Evolutionary conservation across 1,140 invertebrate genomes (phyloP).

Genomic region (Neodiprion virginianus): DNA sequence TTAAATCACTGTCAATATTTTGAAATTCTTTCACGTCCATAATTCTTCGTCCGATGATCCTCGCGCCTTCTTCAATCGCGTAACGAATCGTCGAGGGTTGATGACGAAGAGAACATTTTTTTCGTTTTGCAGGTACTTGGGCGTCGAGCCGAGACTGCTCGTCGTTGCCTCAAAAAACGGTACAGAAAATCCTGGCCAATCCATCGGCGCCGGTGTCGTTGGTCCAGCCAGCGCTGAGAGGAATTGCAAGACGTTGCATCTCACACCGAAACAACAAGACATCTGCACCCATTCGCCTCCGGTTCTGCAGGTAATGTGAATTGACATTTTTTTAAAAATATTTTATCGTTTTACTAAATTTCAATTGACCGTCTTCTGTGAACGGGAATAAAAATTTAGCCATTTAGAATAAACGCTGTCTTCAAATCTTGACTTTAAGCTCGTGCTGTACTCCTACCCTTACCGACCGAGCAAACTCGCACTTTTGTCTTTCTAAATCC

Average conservation of each 20-base stretch:
- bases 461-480: no score
- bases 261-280: constrained; percentile 56
- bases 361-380: no score
- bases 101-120: background rate
- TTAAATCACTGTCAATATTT: no score
- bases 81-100: background rate
- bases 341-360: no score
- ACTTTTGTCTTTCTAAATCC: no score
- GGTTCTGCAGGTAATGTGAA: constrained; percentile 53
- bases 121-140: constrained; percentile 52
- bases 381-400: no score
- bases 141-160: constrained; percentile 50
- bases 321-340: background rate
- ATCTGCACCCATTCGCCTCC: constrained; percentile 58
- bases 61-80: background rate
- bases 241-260: constrained; percentile 57
- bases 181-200: constrained; percentile 37
- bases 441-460: no score
- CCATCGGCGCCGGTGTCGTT: constrained; percentile 50
- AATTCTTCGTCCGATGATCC: no score
- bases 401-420: no score
- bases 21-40: no score
- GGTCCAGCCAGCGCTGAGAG: constrained; percentile 58
- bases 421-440: no score
- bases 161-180: constrained; percentile 35